A percentile compares a stretch with the other conserved stretches of the same genome.
Conservation (phyloP, 2,797 vertebrate species). For the Remorina albescens region DNA sequence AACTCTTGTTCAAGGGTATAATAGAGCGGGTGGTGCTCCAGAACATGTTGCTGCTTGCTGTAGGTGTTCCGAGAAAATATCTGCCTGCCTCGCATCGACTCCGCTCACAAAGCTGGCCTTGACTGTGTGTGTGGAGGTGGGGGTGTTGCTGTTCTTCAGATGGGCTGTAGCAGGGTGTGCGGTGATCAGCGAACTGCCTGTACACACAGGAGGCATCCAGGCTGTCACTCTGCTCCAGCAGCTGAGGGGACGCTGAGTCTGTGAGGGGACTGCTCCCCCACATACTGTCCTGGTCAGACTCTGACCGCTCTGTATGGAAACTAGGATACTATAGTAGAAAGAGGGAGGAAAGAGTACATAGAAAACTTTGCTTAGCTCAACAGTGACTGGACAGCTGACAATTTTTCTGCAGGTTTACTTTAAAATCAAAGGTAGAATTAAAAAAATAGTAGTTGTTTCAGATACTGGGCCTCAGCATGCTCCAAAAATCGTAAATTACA, state of each 20-base stretch:
- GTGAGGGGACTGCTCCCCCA: slow-evolving; percentile 96
- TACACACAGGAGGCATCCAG: slow-evolving; percentile 90
- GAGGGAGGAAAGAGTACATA: background rate
- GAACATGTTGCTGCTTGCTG: slow-evolving; percentile 89
- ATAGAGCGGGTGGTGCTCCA: slow-evolving; percentile 88
- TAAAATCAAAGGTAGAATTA: background rate
- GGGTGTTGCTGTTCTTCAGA: slow-evolving; percentile 80
- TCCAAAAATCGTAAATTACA: background rate
- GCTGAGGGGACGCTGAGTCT: slow-evolving; percentile 91
- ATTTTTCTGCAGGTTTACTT: background rate
- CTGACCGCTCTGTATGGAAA: slow-evolving; percentile 93
- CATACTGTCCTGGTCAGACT: slow-evolving; percentile 95
- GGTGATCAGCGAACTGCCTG: slow-evolving; percentile 88
- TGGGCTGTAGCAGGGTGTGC: slow-evolving; percentile 88
- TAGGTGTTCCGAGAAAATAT: slow-evolving; percentile 92
- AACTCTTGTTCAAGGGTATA: slow-evolving; percentile 88
- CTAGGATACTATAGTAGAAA: slow-evolving; percentile 90
- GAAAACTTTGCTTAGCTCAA: background rate
- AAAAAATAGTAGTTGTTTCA: background rate
- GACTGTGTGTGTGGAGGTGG: slow-evolving; percentile 76
- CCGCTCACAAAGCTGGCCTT: slow-evolving; percentile 90
- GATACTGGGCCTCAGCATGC: background rate
- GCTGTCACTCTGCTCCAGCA: slow-evolving; percentile 89
- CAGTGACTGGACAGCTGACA: background rate
- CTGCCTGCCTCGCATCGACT: slow-evolving; percentile 93